A percentile compares a stretch with the other conserved stretches of the same genome.
Conservation (phyloP, 2,888 invertebrate species). For the Tridacna gigas region DNA sequence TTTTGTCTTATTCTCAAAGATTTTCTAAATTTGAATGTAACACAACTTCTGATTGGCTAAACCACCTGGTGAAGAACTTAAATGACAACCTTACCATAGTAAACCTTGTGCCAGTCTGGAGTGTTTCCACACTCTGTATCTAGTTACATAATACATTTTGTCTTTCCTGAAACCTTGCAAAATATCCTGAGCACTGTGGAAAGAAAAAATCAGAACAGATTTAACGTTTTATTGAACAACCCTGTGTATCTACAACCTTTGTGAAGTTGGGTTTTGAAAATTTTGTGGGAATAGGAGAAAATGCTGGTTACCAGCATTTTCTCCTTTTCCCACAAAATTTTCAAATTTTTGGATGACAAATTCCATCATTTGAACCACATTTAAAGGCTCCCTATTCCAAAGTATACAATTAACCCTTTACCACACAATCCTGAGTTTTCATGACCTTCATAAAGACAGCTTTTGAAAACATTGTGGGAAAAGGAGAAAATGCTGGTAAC, state of each 20-base stretch:
- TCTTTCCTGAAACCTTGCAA: constrained; percentile 81
- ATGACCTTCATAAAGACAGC: background rate
- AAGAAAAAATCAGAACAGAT: background rate
- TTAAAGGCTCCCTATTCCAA: background rate
- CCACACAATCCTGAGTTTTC: background rate
- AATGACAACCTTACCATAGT: constrained; percentile 73
- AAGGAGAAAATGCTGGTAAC: background rate
- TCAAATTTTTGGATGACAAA: no score
- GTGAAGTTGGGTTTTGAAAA: no score
- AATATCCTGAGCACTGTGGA: constrained; percentile 77
- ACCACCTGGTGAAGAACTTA: no score
- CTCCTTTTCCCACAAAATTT: no score
- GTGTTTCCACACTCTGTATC: constrained; percentile 84
- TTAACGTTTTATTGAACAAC: no score
- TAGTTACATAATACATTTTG: constrained; percentile 81
- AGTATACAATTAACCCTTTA: background rate
- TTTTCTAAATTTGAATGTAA: no score
- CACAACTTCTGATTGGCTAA: no score
- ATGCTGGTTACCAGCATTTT: no score
- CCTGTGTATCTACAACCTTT: no score
- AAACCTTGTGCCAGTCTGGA: constrained; percentile 78
- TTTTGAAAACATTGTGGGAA: background rate
- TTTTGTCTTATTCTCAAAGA: no score
- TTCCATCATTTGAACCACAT: no score
- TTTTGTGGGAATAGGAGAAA: no score